Conservation (phyloP, 2,797 vertebrate genomes). For the Brachymystax lenok region DNA sequence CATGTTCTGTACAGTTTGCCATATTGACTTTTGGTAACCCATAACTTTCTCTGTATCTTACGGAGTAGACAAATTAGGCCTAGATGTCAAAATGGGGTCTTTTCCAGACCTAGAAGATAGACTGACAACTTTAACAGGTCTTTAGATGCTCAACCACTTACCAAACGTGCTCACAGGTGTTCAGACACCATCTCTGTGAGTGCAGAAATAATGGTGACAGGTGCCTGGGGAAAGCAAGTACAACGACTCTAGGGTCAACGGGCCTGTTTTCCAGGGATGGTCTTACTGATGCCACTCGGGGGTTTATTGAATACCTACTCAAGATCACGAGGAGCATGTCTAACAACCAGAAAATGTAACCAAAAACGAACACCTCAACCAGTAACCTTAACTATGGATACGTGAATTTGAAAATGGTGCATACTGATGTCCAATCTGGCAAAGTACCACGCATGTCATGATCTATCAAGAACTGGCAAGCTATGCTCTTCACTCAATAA, state of each 20-base stretch:
- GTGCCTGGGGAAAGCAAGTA: conserved; percentile 18
- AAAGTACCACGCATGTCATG: neutral
- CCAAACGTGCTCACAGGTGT: neutral
- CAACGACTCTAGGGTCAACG: neutral
- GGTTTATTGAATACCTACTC: neutral
- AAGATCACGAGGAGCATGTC: neutral
- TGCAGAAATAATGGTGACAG: conserved; percentile 21
- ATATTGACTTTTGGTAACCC: neutral
- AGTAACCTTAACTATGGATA: neutral
- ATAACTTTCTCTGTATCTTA: neutral
- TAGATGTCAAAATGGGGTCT: neutral
- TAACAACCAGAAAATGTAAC: neutral
- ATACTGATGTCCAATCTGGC: neutral
- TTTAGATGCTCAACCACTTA: neutral
- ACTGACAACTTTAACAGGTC: neutral
- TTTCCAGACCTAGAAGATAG: neutral
- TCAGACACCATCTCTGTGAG: conserved; percentile 3
- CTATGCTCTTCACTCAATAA: neutral
- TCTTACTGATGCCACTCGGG: neutral
- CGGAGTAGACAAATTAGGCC: neutral
- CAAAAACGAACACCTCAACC: neutral
- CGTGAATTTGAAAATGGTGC: neutral
- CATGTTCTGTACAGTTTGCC: neutral
- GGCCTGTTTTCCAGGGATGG: neutral
- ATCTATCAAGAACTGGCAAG: neutral